Conservation (phyloP, 2,797 vertebrate species). For the Microctenopoma lineatum region DNA sequence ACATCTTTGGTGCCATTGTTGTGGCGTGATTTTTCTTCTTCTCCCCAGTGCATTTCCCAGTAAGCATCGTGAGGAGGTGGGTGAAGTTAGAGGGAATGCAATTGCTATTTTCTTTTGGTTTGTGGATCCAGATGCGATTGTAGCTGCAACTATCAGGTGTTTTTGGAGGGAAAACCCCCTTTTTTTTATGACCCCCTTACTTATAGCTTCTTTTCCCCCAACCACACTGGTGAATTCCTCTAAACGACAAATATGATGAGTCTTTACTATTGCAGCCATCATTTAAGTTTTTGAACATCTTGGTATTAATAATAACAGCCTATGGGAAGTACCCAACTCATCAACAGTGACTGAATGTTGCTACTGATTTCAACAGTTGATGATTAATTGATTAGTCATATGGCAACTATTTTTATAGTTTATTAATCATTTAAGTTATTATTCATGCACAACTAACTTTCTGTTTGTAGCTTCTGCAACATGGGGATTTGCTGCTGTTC, state of each 20-base stretch:
- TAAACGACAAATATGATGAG: too few relatives aligned
- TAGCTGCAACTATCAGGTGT: not conserved
- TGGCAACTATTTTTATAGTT: too few relatives aligned
- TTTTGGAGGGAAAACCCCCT: not conserved
- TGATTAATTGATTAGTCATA: too few relatives aligned
- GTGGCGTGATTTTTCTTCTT: not conserved
- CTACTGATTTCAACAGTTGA: too few relatives aligned
- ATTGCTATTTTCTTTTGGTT: not conserved
- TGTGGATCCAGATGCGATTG: constrained; percentile 7
- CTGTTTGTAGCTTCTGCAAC: not conserved
- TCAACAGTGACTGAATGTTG: too few relatives aligned
- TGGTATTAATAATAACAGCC: too few relatives aligned
- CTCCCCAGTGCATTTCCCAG: constrained; percentile 28
- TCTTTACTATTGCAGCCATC: too few relatives aligned
- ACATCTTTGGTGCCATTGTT: constrained; percentile 38
- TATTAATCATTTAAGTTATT: not conserved
- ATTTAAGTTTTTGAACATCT: too few relatives aligned
- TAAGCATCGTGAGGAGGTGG: not conserved
- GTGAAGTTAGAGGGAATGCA: not conserved
- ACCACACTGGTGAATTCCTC: too few relatives aligned
- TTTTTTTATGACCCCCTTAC: not conserved
- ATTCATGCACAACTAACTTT: not conserved
- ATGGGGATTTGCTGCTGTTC: not conserved
- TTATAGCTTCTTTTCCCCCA: not conserved
- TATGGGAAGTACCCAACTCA: too few relatives aligned